Percentiles rank a stretch among this genome's conserved stretches.
These are phyloP conservation scores for Bombus impatiens DNA, from an alignment of 1,140 invertebrate genomes.

Conservation along the genomic window DNA sequence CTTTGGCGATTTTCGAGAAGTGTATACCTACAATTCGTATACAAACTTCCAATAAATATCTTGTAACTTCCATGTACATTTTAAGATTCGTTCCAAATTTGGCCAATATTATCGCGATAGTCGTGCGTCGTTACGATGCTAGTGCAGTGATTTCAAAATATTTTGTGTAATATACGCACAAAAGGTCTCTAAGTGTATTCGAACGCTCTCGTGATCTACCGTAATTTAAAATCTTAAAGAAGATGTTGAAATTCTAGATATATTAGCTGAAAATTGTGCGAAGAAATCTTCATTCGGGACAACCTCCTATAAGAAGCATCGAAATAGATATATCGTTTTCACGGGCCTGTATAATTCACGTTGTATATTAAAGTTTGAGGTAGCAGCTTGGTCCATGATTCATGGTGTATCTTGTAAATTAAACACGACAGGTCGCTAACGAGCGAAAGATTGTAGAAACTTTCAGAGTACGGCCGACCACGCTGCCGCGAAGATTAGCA, in stretches of 20 bases:
- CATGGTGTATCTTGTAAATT: slow-evolving; percentile 48
- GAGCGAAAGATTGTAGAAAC: slow-evolving; percentile 50
- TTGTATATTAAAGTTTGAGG: slow-evolving; percentile 24
- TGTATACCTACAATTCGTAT: no score
- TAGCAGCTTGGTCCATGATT: slow-evolving; percentile 28
- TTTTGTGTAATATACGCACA: no score
- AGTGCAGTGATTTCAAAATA: no score
- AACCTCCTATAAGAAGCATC: background rate
- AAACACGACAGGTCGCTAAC: slow-evolving; percentile 37
- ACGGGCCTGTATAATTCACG: background rate
- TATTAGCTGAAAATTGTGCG: background rate
- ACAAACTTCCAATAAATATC: no score
- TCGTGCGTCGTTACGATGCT: no score
- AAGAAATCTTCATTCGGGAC: background rate
- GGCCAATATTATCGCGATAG: no score
- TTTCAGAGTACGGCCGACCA: background rate
- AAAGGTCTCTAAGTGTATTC: no score
- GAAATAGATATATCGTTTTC: slow-evolving; percentile 12
- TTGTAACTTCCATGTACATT: no score
- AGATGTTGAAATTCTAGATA: background rate
- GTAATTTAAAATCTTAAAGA: background rate
- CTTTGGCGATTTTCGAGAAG: no score
- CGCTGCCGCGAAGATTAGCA: slow-evolving; percentile 8
- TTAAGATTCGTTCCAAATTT: no score
- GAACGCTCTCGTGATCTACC: no score